Evolutionary conservation across 35 echinoderm and acorn worm genomes (phyloP), one percentile per base, ranked within the genome.

Genomic region (Strongylocentrotus purpuratus): DNA sequence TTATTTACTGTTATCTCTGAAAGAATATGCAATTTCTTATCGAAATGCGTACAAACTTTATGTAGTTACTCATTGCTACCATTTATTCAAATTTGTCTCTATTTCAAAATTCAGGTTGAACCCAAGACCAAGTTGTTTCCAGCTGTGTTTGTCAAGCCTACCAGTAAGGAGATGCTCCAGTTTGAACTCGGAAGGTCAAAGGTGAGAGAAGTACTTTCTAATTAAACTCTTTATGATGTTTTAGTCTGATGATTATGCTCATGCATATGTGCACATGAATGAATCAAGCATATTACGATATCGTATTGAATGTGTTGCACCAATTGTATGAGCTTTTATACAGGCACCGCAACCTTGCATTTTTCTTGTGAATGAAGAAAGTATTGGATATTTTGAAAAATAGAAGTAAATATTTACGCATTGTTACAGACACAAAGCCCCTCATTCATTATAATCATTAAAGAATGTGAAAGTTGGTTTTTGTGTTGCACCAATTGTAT

Each of bases 181-280:
- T 99, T 99, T 99, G 98, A 99, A 94, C 95, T 99, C 17, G 98
- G 98, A 48, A 96, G 98, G 90, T 94, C 95, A 96, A 99, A 99
- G 96, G 97, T 98, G 60, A 95, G 60, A 95, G 94, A 65, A 11
- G 9, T 9, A 9, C 58, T 46, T 59, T 95, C 48, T 90, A 33
- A 45, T 46, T 10, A 33, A 20, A 13, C 13, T 45, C 87, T 46
- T 46, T 11, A 41, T 94, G 20, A 32, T 94, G 31, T 91, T 59
- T 5, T 91, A 11, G 41, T 35, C 4, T 91, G 33, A 91, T 91
- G 4, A 48, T 91, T 33, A 91, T 33, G 18, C 46, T 5, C n/a
- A 91, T 91, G 14, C 9, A 6, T 45, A 8, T 35, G 28, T 13
- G 31, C 46, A 91, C 14, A 35, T 46, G 28, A 28, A 91, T 91